Evolutionary conservation across 2,113 vertebrate genomes (phyloP).

Genomic region (Epinephelus lanceolatus): DNA sequence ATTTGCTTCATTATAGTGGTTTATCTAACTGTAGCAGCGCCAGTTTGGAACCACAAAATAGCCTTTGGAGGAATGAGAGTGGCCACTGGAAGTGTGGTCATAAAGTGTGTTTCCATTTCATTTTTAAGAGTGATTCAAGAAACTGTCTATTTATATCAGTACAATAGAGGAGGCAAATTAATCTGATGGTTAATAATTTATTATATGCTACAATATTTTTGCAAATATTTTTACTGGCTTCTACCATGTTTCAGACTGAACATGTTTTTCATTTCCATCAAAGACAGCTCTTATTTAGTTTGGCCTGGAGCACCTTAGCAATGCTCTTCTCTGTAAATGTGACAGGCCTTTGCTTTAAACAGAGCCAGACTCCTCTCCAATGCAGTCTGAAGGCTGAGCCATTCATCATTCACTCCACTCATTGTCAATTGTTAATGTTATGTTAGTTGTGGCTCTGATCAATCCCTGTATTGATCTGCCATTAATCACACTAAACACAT

Average conservation of each 20-base stretch:
- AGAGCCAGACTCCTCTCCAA: background rate
- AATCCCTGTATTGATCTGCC: constrained; percentile 28
- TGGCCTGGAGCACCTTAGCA: background rate
- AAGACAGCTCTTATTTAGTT: background rate
- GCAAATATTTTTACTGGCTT: constrained; percentile 1
- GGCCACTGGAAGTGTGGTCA: constrained; percentile 18
- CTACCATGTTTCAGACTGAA: background rate
- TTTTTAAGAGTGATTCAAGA: constrained; percentile 44
- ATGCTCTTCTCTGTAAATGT: background rate
- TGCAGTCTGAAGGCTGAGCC: background rate
- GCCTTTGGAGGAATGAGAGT: constrained; percentile 54
- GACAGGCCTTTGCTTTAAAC: background rate
- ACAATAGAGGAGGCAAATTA: background rate
- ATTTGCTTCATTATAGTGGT: constrained; percentile 71
- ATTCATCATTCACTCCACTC: background rate
- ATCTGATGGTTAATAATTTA: background rate
- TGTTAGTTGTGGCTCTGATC: constrained; percentile 43
- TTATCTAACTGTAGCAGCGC: constrained; percentile 60
- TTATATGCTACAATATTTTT: background rate
- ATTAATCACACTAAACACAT: constrained; percentile 23
- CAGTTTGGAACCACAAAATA: constrained; percentile 43
- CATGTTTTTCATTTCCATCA: background rate
- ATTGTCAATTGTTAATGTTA: background rate
- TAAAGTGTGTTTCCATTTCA: constrained; percentile 44
- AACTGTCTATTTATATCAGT: constrained; percentile 20